phyloP scores from a whole-genome alignment of 2,888 invertebrate genomes.

The Acronicta alni region DNA sequence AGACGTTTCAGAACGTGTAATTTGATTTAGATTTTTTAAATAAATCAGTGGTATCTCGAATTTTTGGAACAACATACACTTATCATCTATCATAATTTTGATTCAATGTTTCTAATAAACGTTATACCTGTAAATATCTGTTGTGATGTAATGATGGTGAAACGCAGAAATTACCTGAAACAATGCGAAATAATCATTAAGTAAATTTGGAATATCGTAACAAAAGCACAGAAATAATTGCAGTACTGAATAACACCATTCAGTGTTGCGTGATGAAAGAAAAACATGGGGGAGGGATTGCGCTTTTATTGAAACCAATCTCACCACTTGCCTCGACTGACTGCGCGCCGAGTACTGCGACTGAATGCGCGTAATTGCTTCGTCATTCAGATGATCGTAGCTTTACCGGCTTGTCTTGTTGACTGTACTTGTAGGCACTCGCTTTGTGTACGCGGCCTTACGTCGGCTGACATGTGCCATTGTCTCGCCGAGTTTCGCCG shows the following conservation, averaged over 20 bases:
- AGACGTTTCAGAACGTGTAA: constrained; percentile 18
- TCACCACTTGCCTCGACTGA: constrained; percentile 85
- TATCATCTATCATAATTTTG: constrained; percentile 5
- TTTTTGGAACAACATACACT: constrained; percentile 3
- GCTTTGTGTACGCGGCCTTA: constrained; percentile 80
- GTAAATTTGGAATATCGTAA: constrained; percentile 32
- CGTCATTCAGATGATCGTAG: constrained; percentile 87
- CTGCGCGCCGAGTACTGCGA: constrained; percentile 71
- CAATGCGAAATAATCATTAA: constrained; percentile 60
- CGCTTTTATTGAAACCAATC: constrained; percentile 89
- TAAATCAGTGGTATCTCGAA: constrained; percentile 18
- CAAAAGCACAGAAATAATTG: constrained; percentile 53
- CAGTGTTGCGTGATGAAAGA: constrained; percentile 85
- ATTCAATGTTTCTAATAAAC: constrained; percentile 5
- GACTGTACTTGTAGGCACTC: constrained; percentile 79
- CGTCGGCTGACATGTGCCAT: constrained; percentile 78
- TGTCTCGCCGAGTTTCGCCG: constrained; percentile 72
- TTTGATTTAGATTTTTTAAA: constrained; percentile 17
- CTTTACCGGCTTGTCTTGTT: constrained; percentile 83
- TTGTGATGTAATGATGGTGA: constrained; percentile 21
- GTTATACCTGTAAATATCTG: constrained; percentile 10
- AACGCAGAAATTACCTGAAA: constrained; percentile 71
- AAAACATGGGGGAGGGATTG: constrained; percentile 86
- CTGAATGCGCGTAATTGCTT: constrained; percentile 87
- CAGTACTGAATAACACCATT: constrained; percentile 81